Base-by-base conservation (phyloP, 92 coral and sea anemone species). In the Epizoanthus scotinus region DNA sequence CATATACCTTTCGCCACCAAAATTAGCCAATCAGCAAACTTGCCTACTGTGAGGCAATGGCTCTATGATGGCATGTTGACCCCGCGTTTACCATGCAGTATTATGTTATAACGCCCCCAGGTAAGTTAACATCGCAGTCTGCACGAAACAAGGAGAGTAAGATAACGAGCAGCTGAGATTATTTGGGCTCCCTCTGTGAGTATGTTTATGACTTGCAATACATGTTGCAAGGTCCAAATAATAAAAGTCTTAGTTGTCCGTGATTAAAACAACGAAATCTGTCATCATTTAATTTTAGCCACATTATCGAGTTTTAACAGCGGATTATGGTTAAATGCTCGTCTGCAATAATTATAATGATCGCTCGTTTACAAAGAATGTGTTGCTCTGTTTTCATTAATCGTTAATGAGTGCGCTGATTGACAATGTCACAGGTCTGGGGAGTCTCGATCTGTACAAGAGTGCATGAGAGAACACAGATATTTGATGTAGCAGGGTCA, bases 221-320 rank as follows among this genome's bases (percentile, higher is more conserved):
- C 67, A 34, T 7, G 40, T 20, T 22, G 19, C 29, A 59, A 29
- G 67, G 24, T 34, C n/a, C 67, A 60, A 59, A 36, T 49, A 38
- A 75, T 21, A 10, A 55, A 36, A 59, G 44, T 59, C 67, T 59
- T 20, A 28, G 60, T 38, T 75, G 67, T 75, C 68, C 55, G 27
- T 54, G 67, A 73, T 75, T 59, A 58, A 63, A 57, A 14, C 81
- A 75, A 14, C 58, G 55, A 75, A 63, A 67, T 75, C 81, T 75
- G 81, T 75, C 81, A 75, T 75, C 81, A 75, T 75, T 57, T 21
- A 59, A 75, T 58, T 75, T 75, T 75, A 75, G 81, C 81, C 81
- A 75, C 81, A 75, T 75, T 75, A 75, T 63, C 81, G 67, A 75
- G 81, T 75, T 75, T 75, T 75, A 75, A 75, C 81, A 75, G 67